phyloP scores from a whole-genome alignment of 2,888 invertebrate species.

The Eilema sororculum region DNA sequence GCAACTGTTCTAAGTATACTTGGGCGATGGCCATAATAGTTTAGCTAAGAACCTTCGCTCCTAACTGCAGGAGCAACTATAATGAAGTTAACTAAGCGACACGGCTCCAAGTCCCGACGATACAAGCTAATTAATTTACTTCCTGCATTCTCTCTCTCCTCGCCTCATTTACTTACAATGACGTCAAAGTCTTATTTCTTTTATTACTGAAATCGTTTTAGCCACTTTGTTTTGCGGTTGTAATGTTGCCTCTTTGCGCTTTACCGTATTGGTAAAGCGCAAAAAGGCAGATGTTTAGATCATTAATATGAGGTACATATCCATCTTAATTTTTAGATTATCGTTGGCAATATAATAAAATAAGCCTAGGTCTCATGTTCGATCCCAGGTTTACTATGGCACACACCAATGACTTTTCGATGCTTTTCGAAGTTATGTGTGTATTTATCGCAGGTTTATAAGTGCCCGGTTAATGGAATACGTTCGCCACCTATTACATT shows the following conservation, averaged over 20 bases:
- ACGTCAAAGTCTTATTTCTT: constrained; percentile 3
- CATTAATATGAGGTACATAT: no score
- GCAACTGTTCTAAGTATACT: constrained; percentile 51
- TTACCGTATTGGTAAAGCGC: no score
- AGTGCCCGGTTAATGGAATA: no score
- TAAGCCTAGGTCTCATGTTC: no score
- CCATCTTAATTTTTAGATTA: no score
- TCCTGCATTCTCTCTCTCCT: constrained; percentile 42
- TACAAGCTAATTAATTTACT: constrained; percentile 59
- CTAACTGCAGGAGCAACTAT: constrained; percentile 67
- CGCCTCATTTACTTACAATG: constrained; percentile 39
- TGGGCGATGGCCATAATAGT: constrained; percentile 60
- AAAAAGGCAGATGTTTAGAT: no score
- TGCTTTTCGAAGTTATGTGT: no score
- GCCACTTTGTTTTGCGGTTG: background rate
- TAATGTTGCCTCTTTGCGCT: background rate
- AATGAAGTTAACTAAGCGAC: constrained; percentile 76
- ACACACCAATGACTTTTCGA: no score
- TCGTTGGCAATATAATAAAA: no score
- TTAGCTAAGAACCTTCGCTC: constrained; percentile 68
- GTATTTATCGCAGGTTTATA: no score
- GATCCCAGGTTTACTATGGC: no score
- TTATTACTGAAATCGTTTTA: background rate
- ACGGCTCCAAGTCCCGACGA: constrained; percentile 56
- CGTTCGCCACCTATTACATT: no score